These are phyloP conservation scores for Microctenopoma lineatum DNA, from an alignment of 2,797 vertebrate genomes.

Conservation along the genomic window DNA sequence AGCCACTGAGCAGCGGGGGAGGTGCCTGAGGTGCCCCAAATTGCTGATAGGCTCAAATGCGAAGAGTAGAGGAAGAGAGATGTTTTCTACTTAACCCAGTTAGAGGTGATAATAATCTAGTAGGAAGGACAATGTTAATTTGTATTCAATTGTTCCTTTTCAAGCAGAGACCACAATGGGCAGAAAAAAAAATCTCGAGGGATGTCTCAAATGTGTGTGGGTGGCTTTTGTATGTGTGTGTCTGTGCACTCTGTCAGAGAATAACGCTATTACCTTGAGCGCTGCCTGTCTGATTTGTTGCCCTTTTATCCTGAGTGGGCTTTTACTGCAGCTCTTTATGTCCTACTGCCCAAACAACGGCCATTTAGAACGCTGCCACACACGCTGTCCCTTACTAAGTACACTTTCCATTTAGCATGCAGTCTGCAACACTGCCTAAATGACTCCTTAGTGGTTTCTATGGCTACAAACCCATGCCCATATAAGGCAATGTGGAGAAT, in stretches of 20 bases:
- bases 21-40: slow-evolving; percentile 50
- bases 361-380: slow-evolving; percentile 75
- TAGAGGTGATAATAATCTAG: slow-evolving; percentile 29
- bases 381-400: slow-evolving; percentile 68
- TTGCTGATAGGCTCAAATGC: slow-evolving; percentile 53
- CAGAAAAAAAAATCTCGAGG: slow-evolving; percentile 15
- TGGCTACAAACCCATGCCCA: slow-evolving; percentile 79
- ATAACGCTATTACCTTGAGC: slow-evolving; percentile 64
- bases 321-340: slow-evolving; percentile 80
- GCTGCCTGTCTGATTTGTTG: slow-evolving; percentile 78
- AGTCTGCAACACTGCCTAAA: slow-evolving; percentile 77
- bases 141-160: slow-evolving; percentile 29
- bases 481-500: slow-evolving; percentile 77
- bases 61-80: slow-evolving; percentile 38
- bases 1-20: slow-evolving; percentile 43
- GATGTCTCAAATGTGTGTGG: slow-evolving; percentile 50
- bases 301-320: slow-evolving; percentile 82
- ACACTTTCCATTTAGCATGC: slow-evolving; percentile 81
- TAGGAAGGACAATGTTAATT: slow-evolving; percentile 13
- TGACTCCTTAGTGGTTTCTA: slow-evolving; percentile 81
- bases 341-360: slow-evolving; percentile 77
- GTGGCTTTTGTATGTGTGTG: slow-evolving; percentile 29
- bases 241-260: slow-evolving; percentile 33
- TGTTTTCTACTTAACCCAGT: slow-evolving; percentile 32
- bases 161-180: slow-evolving; percentile 9